A percentile compares a stretch with the other conserved stretches of the same genome.
Evolutionary conservation across 2,113 vertebrate species (phyloP).

Genomic region (Neolamprologus modestus): DNA sequence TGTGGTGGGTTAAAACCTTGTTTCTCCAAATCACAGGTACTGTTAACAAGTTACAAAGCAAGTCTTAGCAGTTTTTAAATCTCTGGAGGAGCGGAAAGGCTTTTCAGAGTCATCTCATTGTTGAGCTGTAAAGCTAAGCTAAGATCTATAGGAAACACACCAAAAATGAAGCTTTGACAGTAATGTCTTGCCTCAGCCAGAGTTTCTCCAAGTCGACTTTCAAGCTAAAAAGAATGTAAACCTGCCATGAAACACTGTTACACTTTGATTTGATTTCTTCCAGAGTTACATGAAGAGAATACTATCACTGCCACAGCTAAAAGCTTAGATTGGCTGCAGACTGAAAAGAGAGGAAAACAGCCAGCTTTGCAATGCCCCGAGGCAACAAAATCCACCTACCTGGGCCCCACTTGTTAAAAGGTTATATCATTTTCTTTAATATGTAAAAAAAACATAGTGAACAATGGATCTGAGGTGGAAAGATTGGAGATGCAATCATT

Average conservation of each 20-base stretch:
- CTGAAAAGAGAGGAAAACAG: background rate
- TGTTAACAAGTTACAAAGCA: background rate
- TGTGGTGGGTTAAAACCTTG: background rate
- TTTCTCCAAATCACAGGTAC: background rate
- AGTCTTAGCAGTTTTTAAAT: background rate
- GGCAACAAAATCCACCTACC: background rate
- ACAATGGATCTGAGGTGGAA: background rate
- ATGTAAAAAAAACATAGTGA: background rate
- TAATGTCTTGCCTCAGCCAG: background rate
- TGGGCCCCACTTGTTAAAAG: background rate
- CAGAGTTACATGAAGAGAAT: background rate
- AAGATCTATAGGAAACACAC: background rate
- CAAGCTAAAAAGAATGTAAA: background rate
- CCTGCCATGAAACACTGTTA: background rate
- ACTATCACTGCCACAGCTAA: background rate
- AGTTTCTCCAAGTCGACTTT: background rate
- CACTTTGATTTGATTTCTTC: background rate
- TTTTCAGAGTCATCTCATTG: background rate
- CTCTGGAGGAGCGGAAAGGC: background rate
- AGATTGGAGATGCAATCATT: background rate
- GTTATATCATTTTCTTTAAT: background rate
- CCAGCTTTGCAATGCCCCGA: background rate
- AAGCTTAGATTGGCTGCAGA: background rate
- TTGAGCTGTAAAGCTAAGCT: background rate
- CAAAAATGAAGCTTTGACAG: background rate